Conservation (phyloP, 2,888 invertebrate species). For the Cenopis cana region DNA sequence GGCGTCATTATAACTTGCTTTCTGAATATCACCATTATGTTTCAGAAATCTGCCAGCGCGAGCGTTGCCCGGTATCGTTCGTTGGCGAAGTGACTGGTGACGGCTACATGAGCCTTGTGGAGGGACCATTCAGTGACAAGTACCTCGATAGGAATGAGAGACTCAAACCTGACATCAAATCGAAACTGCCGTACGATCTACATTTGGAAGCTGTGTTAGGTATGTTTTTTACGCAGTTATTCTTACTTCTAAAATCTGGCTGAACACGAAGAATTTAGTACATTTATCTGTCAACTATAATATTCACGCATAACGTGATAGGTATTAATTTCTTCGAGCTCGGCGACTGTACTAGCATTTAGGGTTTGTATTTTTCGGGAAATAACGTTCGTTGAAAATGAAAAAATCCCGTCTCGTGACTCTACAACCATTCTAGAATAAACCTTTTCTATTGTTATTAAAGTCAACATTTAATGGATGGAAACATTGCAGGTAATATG, state of each 20-base stretch:
- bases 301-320: no score
- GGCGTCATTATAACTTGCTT: no score
- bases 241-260: background rate
- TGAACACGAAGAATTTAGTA: no score
- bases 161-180: conserved; percentile 66
- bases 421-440: background rate
- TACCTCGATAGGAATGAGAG: conserved; percentile 70
- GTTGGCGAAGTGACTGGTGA: conserved; percentile 97
- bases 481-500: conserved; percentile 73
- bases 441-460: background rate
- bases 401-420: no score
- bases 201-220: conserved; percentile 95
- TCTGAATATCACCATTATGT: conserved; percentile 15
- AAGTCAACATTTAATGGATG: conserved; percentile 5
- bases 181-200: conserved; percentile 92
- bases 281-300: no score
- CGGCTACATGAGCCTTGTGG: conserved; percentile 90
- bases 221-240: conserved; percentile 52
- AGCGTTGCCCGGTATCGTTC: conserved; percentile 96
- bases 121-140: conserved; percentile 81
- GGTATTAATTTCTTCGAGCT: no score
- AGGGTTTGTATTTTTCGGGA: no score
- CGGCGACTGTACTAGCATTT: no score
- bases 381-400: no score
- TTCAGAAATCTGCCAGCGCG: conserved; percentile 90